Evolutionary conservation across 2,113 vertebrate genomes (phyloP).

Genomic region (Nycticebus coucang): DNA sequence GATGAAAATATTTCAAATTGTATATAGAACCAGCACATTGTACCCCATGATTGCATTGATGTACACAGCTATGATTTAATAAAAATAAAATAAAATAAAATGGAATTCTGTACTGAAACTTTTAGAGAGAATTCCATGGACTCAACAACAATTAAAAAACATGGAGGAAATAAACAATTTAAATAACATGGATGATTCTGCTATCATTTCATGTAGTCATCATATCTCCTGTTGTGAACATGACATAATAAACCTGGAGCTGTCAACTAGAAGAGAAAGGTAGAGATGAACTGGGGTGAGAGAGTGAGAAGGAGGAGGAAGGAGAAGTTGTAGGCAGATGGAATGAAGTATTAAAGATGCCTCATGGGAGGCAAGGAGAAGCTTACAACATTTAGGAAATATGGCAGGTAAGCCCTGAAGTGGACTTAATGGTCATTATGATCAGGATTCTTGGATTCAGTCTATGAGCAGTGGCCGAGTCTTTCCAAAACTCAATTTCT

Average conservation of each 20-base stretch:
- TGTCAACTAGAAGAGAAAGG: background rate
- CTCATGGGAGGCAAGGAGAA: background rate
- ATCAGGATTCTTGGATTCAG: background rate
- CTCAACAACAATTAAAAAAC: background rate
- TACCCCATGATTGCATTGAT: too few relatives aligned
- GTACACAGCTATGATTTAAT: too few relatives aligned
- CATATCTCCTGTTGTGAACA: background rate
- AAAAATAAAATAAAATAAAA: too few relatives aligned
- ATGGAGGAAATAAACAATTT: background rate
- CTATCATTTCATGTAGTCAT: background rate
- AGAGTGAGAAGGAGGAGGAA: background rate
- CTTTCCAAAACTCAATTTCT: background rate
- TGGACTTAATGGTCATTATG: background rate
- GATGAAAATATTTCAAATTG: too few relatives aligned
- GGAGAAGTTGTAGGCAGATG: background rate
- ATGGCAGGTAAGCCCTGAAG: background rate
- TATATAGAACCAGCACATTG: too few relatives aligned
- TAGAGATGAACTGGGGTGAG: background rate
- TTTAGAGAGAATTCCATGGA: slow-evolving; percentile 1
- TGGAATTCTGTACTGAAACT: background rate
- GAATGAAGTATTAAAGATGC: background rate
- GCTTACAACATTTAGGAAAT: background rate
- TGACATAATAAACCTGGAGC: background rate
- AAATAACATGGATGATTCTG: background rate
- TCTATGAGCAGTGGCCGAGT: background rate